Conservation (phyloP, 2,113 vertebrate species). For the Mungos mungo region DNA sequence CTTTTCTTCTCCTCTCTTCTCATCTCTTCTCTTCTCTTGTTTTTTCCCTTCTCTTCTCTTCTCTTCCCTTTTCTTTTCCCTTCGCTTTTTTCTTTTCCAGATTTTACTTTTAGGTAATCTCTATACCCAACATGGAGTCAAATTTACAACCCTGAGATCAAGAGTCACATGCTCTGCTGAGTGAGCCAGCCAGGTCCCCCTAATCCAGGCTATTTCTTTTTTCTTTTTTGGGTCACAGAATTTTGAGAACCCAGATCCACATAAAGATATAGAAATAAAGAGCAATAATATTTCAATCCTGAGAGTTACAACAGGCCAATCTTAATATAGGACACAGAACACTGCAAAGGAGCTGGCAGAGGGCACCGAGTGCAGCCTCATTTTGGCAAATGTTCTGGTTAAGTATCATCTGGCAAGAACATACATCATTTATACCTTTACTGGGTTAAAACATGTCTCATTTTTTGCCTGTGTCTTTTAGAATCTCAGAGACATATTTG, state of each 20-base stretch:
- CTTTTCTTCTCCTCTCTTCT: neutral
- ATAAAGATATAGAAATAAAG: neutral
- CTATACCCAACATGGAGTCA: neutral
- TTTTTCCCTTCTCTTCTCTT: neutral
- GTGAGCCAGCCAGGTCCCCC: neutral
- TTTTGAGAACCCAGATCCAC: constrained; percentile 1
- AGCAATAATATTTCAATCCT: neutral
- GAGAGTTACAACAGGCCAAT: neutral
- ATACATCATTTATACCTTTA: neutral
- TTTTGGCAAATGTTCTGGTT: neutral
- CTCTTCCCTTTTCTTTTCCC: neutral
- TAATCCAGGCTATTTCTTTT: neutral
- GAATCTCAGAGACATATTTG: neutral
- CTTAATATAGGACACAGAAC: neutral
- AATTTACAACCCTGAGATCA: neutral
- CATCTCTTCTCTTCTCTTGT: neutral
- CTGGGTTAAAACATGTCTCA: neutral
- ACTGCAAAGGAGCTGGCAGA: neutral
- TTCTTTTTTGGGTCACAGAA: neutral
- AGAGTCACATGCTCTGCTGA: neutral
- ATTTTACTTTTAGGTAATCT: neutral
- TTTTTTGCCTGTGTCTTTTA: neutral
- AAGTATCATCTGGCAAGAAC: neutral
- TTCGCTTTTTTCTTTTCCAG: neutral
- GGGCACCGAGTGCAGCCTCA: neutral